phyloP scores from a whole-genome alignment of 2,888 invertebrate genomes.

The Agonum fuliginosum region DNA sequence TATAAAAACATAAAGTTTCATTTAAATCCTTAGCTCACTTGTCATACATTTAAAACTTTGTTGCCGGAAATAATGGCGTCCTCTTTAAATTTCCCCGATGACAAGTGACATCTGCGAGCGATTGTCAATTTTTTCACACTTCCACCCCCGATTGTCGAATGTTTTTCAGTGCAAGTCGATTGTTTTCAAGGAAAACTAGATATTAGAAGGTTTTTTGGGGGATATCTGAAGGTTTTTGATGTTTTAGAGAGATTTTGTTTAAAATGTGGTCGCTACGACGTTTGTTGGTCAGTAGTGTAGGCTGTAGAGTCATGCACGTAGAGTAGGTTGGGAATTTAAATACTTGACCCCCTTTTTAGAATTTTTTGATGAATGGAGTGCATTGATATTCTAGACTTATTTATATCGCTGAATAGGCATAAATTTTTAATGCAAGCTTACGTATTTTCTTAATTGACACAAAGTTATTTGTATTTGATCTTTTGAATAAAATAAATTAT shows the following conservation, averaged over 20 bases:
- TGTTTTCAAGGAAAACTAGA: conserved; percentile 19
- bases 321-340: conserved; percentile 22
- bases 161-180: neutral
- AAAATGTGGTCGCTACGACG: conserved; percentile 6
- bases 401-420: neutral
- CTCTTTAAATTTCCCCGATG: conserved; percentile 5
- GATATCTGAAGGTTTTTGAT: neutral
- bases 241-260: conserved; percentile 6
- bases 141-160: neutral
- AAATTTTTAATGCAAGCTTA: conserved; percentile 14
- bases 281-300: conserved; percentile 22
- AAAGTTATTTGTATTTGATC: too few species aligned
- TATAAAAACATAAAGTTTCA: too few species aligned
- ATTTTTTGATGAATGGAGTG: neutral
- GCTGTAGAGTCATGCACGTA: neutral
- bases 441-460: too few species aligned
- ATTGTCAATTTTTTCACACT: conserved; percentile 10
- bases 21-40: too few species aligned
- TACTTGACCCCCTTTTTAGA: conserved; percentile 6
- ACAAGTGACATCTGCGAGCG: conserved; percentile 5
- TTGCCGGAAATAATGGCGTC: conserved; percentile 27
- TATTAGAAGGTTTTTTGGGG: neutral
- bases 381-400: neutral
- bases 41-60: neutral
- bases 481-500: too few species aligned